Conservation (phyloP, 2,113 vertebrate species). For the Urocolius indicus region DNA sequence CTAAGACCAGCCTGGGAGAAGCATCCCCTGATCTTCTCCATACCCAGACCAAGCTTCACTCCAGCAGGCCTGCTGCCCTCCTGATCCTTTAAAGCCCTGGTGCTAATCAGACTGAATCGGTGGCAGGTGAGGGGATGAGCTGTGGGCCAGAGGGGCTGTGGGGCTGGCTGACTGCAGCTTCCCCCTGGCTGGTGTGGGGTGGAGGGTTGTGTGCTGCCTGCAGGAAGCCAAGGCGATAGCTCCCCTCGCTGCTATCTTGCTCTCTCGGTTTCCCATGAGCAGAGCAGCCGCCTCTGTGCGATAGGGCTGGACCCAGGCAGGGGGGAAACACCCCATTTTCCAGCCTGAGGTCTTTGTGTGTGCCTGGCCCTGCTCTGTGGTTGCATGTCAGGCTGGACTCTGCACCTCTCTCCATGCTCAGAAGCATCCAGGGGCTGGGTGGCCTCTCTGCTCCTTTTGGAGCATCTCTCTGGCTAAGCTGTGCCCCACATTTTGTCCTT, state of each 20-base stretch:
- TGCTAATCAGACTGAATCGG: not conserved
- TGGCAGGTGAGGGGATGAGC: not conserved
- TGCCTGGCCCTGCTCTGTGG: rapidly evolving
- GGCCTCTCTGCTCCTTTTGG: not conserved
- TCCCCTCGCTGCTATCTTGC: not conserved
- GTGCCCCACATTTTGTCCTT: not conserved
- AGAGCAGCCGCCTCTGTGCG: not conserved
- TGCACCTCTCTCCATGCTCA: rapidly evolving
- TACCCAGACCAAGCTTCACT: not conserved
- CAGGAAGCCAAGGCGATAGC: not conserved
- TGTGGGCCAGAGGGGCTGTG: not conserved
- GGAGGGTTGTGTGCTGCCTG: not conserved
- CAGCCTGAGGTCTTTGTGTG: not conserved
- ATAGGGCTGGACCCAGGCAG: not conserved
- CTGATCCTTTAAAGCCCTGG: not conserved
- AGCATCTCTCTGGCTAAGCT: not conserved
- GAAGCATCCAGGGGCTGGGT: rapidly evolving
- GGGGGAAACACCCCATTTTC: not conserved
- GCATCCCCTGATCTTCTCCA: rapidly evolving
- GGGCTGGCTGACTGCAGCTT: rapidly evolving
- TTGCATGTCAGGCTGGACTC: not conserved
- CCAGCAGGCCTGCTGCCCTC: not conserved
- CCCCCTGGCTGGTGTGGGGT: rapidly evolving
- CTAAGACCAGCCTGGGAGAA: rapidly evolving
- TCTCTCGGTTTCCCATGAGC: not conserved